Conservation (phyloP, 2,797 vertebrate species). For the Thripadectes ignobilis region DNA sequence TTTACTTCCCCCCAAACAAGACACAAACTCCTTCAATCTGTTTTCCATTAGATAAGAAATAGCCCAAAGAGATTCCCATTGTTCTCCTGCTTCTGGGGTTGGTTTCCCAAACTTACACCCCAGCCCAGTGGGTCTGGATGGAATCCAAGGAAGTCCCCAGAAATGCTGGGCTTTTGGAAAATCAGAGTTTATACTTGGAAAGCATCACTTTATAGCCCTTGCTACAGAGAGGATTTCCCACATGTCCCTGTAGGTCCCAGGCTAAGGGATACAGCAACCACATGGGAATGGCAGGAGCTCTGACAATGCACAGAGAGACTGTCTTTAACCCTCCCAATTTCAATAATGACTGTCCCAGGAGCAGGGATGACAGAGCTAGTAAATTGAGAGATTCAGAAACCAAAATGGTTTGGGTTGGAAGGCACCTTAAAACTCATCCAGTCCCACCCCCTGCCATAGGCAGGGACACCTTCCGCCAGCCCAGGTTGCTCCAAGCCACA, state of each 20-base stretch:
- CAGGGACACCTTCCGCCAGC: accelerated
- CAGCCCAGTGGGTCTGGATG: not conserved
- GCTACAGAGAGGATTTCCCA: not conserved
- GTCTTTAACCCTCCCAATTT: not conserved
- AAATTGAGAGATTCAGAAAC: not conserved
- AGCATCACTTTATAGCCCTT: not conserved
- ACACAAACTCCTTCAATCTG: not conserved
- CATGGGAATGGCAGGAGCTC: accelerated
- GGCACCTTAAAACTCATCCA: not conserved
- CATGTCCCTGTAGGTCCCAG: accelerated
- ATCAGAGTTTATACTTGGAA: not conserved
- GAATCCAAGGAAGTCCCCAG: not conserved
- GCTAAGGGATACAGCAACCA: accelerated
- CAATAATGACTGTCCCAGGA: not conserved
- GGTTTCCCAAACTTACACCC: not conserved
- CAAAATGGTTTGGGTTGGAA: not conserved
- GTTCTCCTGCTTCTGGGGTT: not conserved
- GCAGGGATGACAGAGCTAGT: accelerated
- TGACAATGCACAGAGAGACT: accelerated
- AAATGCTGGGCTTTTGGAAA: not conserved
- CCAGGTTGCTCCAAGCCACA: accelerated
- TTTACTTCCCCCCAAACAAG: not conserved
- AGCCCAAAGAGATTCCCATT: not conserved
- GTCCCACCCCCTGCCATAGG: accelerated
- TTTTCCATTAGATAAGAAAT: not conserved